These are phyloP conservation scores for Formica aserva DNA, from an alignment of 2,888 invertebrate species.

Conservation along the genomic window DNA sequence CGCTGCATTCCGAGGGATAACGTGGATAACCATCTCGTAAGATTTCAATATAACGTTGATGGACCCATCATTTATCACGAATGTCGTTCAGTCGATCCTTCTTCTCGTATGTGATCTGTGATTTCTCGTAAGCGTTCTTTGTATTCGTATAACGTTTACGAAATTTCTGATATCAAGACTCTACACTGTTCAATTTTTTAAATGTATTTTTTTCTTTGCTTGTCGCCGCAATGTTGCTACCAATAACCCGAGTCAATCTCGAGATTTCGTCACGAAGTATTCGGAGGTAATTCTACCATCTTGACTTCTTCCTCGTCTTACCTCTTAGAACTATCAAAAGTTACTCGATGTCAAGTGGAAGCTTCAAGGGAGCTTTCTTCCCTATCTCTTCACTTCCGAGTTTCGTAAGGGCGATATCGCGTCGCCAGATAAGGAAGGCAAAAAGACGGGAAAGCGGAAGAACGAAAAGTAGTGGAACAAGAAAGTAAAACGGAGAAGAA, in stretches of 20 bases:
- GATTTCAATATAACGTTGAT: constrained; percentile 73
- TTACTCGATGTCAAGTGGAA: constrained; percentile 61
- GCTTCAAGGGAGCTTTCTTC: constrained; percentile 47
- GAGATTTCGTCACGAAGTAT: constrained; percentile 55
- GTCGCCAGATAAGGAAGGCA: constrained; percentile 57
- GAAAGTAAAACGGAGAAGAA: constrained; percentile 48
- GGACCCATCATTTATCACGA: constrained; percentile 68
- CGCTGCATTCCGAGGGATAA: constrained; percentile 53
- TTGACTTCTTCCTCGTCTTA: constrained; percentile 49
- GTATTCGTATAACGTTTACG: neutral
- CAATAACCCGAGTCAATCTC: constrained; percentile 27
- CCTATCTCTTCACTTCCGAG: constrained; percentile 58
- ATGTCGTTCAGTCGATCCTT: constrained; percentile 40
- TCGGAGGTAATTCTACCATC: constrained; percentile 48
- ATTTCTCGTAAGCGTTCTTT: constrained; percentile 12
- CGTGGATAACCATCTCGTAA: constrained; percentile 66
- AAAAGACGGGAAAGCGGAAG: constrained; percentile 45
- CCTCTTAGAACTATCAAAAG: constrained; percentile 60
- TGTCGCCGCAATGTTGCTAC: constrained; percentile 3
- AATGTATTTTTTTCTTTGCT: constrained; percentile 2
- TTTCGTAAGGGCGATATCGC: constrained; percentile 66
- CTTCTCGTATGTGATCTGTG: neutral
- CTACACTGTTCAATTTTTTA: neutral
- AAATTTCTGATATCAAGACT: constrained; percentile 10
- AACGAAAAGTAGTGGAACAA: constrained; percentile 48